A percentile compares a stretch with the other conserved stretches of the same genome.
phyloP scores from a whole-genome alignment of 2,888 invertebrate species.

The Polydrusus pterygomalis region DNA sequence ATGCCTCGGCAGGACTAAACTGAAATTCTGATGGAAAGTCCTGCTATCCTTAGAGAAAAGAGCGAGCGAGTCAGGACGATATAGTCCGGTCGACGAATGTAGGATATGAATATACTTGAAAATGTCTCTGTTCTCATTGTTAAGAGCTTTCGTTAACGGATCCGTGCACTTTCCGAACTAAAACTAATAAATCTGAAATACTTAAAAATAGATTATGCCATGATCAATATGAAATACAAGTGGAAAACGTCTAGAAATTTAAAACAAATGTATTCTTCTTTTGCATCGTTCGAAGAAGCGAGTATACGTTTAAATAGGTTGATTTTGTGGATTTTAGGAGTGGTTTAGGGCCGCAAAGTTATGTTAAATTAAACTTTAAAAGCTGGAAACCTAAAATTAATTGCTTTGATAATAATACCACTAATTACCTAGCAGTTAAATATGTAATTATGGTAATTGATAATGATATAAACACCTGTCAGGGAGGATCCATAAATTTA shows the following conservation, averaged over 20 bases:
- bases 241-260: too few relatives aligned
- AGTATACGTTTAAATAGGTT: conserved; percentile 21
- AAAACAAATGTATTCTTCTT: not conserved
- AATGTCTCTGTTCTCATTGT: too few relatives aligned
- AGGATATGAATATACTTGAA: not conserved
- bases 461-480: too few relatives aligned
- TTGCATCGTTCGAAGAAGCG: not conserved
- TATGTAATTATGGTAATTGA: too few relatives aligned
- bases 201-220: too few relatives aligned
- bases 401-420: conserved; percentile 8
- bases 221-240: too few relatives aligned
- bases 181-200: too few relatives aligned
- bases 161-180: too few relatives aligned
- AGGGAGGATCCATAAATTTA: too few relatives aligned
- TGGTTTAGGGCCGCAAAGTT: conserved; percentile 5
- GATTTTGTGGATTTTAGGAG: conserved; percentile 19
- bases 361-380: conserved; percentile 19
- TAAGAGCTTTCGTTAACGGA: too few relatives aligned
- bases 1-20: conserved; percentile 44
- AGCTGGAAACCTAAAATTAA: conserved; percentile 12
- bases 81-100: conserved; percentile 10
- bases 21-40: conserved; percentile 44
- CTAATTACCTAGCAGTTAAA: not conserved
- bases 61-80: conserved; percentile 1
- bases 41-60: conserved; percentile 33